These are phyloP conservation scores for Azemiops feae DNA, from an alignment of 2,113 vertebrate genomes.

Conservation along the genomic window DNA sequence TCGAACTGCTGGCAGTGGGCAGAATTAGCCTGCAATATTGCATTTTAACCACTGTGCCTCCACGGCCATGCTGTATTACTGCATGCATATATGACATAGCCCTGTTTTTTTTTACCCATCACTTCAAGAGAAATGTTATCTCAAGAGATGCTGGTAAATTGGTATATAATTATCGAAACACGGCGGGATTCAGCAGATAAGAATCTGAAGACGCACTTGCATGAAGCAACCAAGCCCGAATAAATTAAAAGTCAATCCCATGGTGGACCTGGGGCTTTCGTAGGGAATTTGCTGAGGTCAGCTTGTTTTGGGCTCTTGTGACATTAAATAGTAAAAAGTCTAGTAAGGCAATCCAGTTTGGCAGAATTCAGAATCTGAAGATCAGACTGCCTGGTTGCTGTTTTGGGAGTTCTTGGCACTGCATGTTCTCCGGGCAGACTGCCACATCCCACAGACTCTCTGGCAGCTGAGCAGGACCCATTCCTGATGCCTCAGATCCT, in stretches of 20 bases:
- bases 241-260: not conserved
- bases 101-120: not conserved
- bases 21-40: not conserved
- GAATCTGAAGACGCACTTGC: not conserved
- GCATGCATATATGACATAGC: not conserved
- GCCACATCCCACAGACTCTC: slow-evolving; percentile 48
- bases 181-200: not conserved
- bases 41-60: not conserved
- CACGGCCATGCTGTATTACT: not conserved
- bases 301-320: not conserved
- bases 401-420: slow-evolving; percentile 44
- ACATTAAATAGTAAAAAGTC: not conserved
- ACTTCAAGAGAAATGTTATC: slow-evolving; percentile 5
- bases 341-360: not conserved
- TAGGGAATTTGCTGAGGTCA: not conserved
- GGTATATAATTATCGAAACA: not conserved
- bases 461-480: slow-evolving; percentile 15
- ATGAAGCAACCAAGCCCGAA: not conserved
- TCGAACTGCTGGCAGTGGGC: not conserved
- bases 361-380: not conserved
- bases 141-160: not conserved
- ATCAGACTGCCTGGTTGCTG: slow-evolving; percentile 31
- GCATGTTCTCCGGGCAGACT: slow-evolving; percentile 37
- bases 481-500: slow-evolving; percentile 43
- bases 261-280: not conserved